Conservation (phyloP, 1,140 invertebrate species). For the Zaprionus taronus region DNA sequence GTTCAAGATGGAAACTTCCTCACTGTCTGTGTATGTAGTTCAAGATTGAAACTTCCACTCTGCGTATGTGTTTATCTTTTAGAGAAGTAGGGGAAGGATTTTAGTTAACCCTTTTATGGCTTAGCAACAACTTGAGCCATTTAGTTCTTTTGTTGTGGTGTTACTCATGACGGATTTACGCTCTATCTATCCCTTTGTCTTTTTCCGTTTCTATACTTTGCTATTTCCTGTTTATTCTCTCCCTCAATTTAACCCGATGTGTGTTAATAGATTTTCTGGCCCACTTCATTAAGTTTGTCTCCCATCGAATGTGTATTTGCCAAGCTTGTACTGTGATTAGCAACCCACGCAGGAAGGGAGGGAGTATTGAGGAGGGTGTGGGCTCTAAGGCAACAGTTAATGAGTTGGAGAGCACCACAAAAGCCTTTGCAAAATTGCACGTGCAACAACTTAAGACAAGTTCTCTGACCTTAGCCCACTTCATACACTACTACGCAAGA, state of each 20-base stretch:
- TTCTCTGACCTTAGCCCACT: slow-evolving; percentile 12
- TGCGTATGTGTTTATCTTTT: not conserved
- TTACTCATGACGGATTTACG: slow-evolving; percentile 39
- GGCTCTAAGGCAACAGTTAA: slow-evolving; percentile 21
- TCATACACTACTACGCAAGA: not conserved
- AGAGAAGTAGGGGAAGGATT: not conserved
- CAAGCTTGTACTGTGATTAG: slow-evolving; percentile 17
- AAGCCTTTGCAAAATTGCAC: slow-evolving; percentile 24
- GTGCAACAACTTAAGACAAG: slow-evolving; percentile 29
- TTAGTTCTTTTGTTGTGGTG: slow-evolving; percentile 67
- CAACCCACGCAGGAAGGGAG: not conserved
- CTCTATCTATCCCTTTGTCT: not conserved
- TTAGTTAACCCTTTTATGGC: slow-evolving; percentile 32
- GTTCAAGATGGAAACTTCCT: slow-evolving; percentile 1
- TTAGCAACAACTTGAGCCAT: slow-evolving; percentile 46
- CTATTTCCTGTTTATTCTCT: not conserved
- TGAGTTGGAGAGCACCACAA: slow-evolving; percentile 38
- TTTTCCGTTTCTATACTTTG: not conserved
- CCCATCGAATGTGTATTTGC: slow-evolving; percentile 20
- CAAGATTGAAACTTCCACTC: slow-evolving; percentile 6
- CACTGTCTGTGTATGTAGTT: slow-evolving; percentile 9
- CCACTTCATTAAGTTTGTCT: slow-evolving; percentile 39
- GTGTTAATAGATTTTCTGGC: slow-evolving; percentile 34
- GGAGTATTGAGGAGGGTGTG: not conserved
- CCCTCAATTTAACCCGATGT: not conserved